phyloP scores from a whole-genome alignment of 64 coral and sea anemone genomes.

The Platygyra sinensis region DNA sequence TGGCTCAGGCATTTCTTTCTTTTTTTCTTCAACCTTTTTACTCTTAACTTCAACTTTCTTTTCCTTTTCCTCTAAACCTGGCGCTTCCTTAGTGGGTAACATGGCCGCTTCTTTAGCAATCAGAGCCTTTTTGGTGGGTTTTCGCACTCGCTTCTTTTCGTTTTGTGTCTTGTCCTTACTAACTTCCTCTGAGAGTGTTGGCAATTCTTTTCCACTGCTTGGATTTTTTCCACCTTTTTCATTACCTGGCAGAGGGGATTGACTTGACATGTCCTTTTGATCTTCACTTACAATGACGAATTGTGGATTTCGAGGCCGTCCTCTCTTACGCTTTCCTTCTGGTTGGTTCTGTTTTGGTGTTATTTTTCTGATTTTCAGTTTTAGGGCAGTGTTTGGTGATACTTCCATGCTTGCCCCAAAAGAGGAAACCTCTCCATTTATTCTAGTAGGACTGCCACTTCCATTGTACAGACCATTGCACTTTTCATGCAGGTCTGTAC shows the following conservation, averaged over 20 bases:
- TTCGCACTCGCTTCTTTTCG: constrained; percentile 60
- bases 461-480: constrained; percentile 22
- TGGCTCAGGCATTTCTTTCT: constrained; percentile 33
- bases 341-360: constrained; percentile 46
- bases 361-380: constrained; percentile 89
- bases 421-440: constrained; percentile 68
- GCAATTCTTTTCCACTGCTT: neutral
- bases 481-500: constrained; percentile 40
- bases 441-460: constrained; percentile 21
- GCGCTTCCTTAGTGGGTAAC: constrained; percentile 7
- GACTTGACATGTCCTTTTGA: constrained; percentile 5
- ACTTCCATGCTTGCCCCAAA: constrained; percentile 69
- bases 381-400: constrained; percentile 75
- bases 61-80: neutral
- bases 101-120: constrained; percentile 28
- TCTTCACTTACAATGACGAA: constrained; percentile 70
- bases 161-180: neutral
- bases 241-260: neutral
- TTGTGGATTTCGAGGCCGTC: constrained; percentile 19
- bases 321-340: constrained; percentile 48
- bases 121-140: constrained; percentile 6
- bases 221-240: neutral
- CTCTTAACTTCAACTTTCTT: neutral
- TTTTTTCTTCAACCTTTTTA: constrained; percentile 26
- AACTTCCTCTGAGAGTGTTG: neutral